Evolutionary conservation across 2,888 invertebrate genomes (phyloP).

Genomic region (Mesoligia furuncula): DNA sequence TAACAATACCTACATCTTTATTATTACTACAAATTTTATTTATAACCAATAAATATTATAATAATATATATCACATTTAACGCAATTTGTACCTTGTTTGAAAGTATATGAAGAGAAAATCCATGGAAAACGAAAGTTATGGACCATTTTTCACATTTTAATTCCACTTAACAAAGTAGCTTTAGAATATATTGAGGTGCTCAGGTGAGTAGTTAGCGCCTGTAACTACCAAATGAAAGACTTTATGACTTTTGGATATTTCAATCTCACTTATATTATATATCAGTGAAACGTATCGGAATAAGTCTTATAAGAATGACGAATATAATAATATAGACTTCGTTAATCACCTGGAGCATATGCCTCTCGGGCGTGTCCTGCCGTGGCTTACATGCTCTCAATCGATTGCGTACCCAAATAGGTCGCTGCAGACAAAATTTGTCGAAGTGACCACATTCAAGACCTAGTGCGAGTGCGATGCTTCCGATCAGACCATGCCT

Average conservation of each 20-base stretch:
- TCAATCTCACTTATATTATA: no score
- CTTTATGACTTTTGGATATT: neutral
- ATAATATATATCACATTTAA: constrained; percentile 78
- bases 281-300: neutral
- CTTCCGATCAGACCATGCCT: no score
- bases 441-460: no score
- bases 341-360: no score
- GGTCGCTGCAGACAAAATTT: no score
- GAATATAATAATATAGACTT: neutral
- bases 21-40: constrained; percentile 66
- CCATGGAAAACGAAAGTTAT: constrained; percentile 5
- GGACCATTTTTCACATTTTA: constrained; percentile 8
- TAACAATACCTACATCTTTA: constrained; percentile 63
- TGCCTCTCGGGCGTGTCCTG: no score
- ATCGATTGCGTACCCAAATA: no score
- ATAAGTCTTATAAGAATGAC: neutral
- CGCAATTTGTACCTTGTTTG: constrained; percentile 81
- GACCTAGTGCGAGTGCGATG: no score
- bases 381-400: no score
- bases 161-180: neutral
- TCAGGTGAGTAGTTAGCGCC: neutral
- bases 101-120: constrained; percentile 48
- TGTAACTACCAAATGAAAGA: neutral
- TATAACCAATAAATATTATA: constrained; percentile 72
- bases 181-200: neutral